Conservation (phyloP, 2,888 invertebrate species). For the Drosophila fulvimacula region DNA sequence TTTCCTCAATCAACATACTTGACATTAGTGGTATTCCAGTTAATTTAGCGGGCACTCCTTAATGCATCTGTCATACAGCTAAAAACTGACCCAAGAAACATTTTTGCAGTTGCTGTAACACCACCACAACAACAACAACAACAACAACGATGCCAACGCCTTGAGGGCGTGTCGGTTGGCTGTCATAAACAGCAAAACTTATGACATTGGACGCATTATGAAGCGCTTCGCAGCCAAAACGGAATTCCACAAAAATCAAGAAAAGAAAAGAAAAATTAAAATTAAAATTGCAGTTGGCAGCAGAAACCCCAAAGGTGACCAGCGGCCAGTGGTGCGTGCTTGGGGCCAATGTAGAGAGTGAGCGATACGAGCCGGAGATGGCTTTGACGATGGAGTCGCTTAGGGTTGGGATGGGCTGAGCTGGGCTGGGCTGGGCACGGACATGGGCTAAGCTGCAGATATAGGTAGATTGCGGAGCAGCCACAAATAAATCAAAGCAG, state of each 20-base stretch:
- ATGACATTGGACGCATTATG: slow-evolving; percentile 63
- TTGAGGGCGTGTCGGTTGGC: slow-evolving; percentile 58
- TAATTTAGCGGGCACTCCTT: slow-evolving; percentile 9
- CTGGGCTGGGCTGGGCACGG: slow-evolving; percentile 20
- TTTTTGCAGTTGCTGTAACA: slow-evolving; percentile 8
- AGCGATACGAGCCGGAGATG: slow-evolving; percentile 9
- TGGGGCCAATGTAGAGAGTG: slow-evolving; percentile 43
- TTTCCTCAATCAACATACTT: neutral
- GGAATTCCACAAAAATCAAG: slow-evolving; percentile 33
- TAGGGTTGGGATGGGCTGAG: slow-evolving; percentile 28
- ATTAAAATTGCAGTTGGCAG: slow-evolving; percentile 47
- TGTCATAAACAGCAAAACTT: slow-evolving; percentile 50
- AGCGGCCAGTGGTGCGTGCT: slow-evolving; percentile 53
- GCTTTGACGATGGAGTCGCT: neutral
- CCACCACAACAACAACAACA: neutral
- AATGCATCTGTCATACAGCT: slow-evolving; percentile 17
- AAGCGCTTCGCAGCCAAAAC: slow-evolving; percentile 9
- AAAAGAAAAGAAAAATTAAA: slow-evolving; percentile 9
- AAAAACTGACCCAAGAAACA: slow-evolving; percentile 16
- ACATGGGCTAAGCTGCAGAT: slow-evolving; percentile 16
- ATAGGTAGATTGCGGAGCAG: slow-evolving; percentile 8
- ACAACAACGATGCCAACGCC: slow-evolving; percentile 29
- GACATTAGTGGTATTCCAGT: neutral
- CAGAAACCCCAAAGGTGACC: slow-evolving; percentile 39
- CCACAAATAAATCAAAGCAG: slow-evolving; percentile 45